phyloP scores from a whole-genome alignment of 2,113 vertebrate genomes.

The Albula goreensis region DNA sequence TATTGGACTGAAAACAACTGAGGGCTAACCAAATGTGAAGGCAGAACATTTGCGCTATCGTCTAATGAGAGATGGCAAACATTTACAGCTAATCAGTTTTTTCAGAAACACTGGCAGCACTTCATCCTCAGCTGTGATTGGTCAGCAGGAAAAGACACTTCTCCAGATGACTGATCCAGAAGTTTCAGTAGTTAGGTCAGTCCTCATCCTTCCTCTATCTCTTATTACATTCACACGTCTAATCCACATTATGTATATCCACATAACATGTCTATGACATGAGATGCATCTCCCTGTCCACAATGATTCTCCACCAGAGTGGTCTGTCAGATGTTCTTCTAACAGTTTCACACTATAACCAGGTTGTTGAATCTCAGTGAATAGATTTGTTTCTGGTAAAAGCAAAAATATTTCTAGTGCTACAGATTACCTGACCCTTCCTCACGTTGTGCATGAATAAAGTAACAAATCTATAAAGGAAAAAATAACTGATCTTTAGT shows the following conservation, averaged over 20 bases:
- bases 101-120: constrained; percentile 98
- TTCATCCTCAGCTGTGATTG: constrained; percentile 88
- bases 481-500: too few species aligned
- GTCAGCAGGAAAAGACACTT: not conserved
- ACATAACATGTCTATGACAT: constrained; percentile 86
- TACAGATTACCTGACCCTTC: constrained; percentile 54
- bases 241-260: constrained; percentile 92
- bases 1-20: too few species aligned
- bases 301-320: constrained; percentile 63
- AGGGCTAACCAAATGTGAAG: not conserved
- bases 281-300: constrained; percentile 93
- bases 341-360: not conserved
- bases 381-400: constrained; percentile 32
- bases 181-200: not conserved
- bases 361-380: not conserved
- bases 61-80: constrained; percentile 78
- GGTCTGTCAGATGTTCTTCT: not conserved
- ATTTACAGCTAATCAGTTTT: constrained; percentile 95
- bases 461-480: too few species aligned
- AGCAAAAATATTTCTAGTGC: constrained; percentile 43
- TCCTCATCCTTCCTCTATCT: not conserved
- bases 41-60: not conserved
- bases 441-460: not conserved
- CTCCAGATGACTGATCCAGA: not conserved
- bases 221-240: constrained; percentile 12